phyloP scores from a whole-genome alignment of 2,113 vertebrate genomes.

The Gavia stellata region DNA sequence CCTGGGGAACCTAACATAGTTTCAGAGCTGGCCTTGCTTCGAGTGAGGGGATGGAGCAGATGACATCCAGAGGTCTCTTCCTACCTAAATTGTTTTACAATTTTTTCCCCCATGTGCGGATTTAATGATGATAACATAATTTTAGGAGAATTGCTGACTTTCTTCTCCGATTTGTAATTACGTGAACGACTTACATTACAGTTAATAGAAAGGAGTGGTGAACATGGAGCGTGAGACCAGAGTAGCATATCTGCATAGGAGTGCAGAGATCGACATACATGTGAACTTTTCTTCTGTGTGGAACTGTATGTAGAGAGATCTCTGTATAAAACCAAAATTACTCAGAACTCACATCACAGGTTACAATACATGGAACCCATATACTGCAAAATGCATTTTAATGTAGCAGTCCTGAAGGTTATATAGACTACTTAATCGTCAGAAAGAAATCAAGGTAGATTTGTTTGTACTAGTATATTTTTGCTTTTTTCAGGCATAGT shows the following conservation, averaged over 20 bases:
- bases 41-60: neutral
- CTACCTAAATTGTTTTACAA: neutral
- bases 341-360: neutral
- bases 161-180: neutral
- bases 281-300: neutral
- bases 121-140: neutral
- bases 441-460: neutral
- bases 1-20: neutral
- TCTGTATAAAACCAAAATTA: neutral
- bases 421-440: neutral
- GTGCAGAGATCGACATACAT: neutral
- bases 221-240: neutral
- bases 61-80: neutral
- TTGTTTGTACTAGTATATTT: neutral
- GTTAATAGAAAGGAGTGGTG: neutral
- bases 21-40: neutral
- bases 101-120: neutral
- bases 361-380: neutral
- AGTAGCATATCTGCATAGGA: neutral
- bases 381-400: neutral
- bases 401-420: neutral
- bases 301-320: neutral
- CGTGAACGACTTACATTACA: rapidly evolving
- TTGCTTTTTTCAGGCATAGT: neutral
- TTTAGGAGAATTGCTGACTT: neutral